These are phyloP conservation scores for Lordiphosa fenestrarum DNA, from an alignment of 2,888 invertebrate genomes.

Conservation along the genomic window DNA sequence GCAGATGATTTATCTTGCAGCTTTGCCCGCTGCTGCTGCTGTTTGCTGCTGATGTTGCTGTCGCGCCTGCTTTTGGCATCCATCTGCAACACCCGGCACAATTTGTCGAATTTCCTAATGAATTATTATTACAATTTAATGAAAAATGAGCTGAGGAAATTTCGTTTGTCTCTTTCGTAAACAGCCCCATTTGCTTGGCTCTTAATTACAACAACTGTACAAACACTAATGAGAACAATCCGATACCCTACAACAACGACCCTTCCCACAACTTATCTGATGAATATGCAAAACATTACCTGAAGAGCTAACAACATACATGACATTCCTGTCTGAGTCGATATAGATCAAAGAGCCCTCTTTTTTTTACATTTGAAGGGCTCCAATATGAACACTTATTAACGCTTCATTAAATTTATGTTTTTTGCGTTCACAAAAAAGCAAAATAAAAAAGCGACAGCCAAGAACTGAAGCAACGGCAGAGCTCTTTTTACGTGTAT, in stretches of 20 bases:
- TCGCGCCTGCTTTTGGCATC: conserved; percentile 30
- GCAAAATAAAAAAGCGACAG: conserved; percentile 41
- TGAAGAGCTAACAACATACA: conserved; percentile 17
- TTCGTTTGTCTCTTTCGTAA: conserved; percentile 35
- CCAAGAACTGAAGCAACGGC: conserved; percentile 22
- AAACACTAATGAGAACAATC: conserved; percentile 37
- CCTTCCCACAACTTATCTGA: conserved; percentile 16
- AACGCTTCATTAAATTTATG: conserved; percentile 65
- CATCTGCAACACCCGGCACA: conserved; percentile 29
- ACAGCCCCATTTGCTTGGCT: conserved; percentile 35
- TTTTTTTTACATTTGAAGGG: conserved; percentile 36
- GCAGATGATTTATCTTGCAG: conserved; percentile 4
- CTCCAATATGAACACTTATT: conserved; percentile 52
- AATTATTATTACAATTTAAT: conserved; percentile 73
- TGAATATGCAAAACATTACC: conserved; percentile 25
- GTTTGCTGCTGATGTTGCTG: conserved; percentile 13
- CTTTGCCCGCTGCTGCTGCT: conserved; percentile 19
- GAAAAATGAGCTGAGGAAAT: conserved; percentile 59
- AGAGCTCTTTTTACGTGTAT: conserved; percentile 13
- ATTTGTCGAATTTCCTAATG: conserved; percentile 59
- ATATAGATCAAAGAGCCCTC: conserved; percentile 54
- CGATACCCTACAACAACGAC: conserved; percentile 38
- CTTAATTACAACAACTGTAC: conserved; percentile 59
- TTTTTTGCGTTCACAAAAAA: conserved; percentile 35
- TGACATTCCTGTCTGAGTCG: conserved; percentile 33